These are phyloP conservation scores for Caracal caracal DNA, from an alignment of 2,113 vertebrate genomes.

Conservation along the genomic window DNA sequence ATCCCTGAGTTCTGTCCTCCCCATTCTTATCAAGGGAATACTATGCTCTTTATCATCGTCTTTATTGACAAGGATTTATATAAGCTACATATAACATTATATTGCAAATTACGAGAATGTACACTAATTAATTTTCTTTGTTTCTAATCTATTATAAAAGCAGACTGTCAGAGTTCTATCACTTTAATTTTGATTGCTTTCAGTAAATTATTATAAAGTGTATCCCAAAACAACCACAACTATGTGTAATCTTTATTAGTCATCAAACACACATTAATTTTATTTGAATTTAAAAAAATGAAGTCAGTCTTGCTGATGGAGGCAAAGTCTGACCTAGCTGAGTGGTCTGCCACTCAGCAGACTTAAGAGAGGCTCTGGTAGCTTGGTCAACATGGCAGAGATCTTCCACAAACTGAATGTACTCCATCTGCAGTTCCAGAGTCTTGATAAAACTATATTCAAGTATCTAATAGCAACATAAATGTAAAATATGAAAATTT, in stretches of 20 bases:
- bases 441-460: not conserved
- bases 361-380: too few species aligned
- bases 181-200: conserved; percentile 37
- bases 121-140: not conserved
- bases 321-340: not conserved
- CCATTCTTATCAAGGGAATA: not conserved
- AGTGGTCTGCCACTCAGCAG: not conserved
- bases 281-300: conserved; percentile 4
- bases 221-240: not conserved
- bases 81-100: not conserved
- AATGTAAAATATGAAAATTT: not conserved
- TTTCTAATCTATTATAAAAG: conserved; percentile 2
- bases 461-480: not conserved
- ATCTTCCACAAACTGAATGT: not conserved
- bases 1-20: not conserved
- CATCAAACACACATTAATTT: not conserved
- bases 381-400: not conserved
- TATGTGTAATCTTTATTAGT: not conserved
- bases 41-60: not conserved
- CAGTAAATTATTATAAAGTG: not conserved
- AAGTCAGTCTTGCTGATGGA: not conserved
- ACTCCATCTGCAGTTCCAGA: not conserved
- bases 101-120: not conserved
- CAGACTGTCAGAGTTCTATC: not conserved
- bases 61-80: conserved; percentile 6